Percentiles rank a stretch among this genome's conserved stretches.
These are phyloP conservation scores for Dendrolimus kikuchii DNA, from an alignment of 1,140 invertebrate species.

Conservation along the genomic window DNA sequence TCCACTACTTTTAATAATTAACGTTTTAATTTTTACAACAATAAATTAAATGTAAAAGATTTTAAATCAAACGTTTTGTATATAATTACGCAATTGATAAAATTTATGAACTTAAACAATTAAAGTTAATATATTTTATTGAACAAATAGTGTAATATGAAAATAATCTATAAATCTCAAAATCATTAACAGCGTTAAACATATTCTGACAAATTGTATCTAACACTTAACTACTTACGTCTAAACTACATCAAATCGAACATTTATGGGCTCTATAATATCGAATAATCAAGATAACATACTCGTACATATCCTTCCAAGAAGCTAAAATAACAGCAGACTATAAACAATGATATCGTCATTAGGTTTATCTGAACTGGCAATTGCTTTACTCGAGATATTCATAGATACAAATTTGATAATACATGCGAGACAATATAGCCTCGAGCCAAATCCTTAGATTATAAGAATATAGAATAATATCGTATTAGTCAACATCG, in stretches of 20 bases:
- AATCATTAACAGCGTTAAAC: slow-evolving; percentile 23
- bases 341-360: not conserved
- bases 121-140: slow-evolving; percentile 5
- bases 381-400: not conserved
- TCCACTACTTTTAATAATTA: slow-evolving; percentile 33
- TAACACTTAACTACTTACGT: slow-evolving; percentile 52
- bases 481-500: slow-evolving; percentile 66
- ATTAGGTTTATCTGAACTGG: slow-evolving; percentile 1
- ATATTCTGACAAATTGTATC: slow-evolving; percentile 27
- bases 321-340: slow-evolving; percentile 20
- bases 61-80: slow-evolving; percentile 7
- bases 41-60: slow-evolving; percentile 22
- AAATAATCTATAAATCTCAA: slow-evolving; percentile 1
- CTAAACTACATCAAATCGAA: slow-evolving; percentile 58
- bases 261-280: slow-evolving; percentile 46
- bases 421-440: slow-evolving; percentile 1
- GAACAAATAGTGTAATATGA: slow-evolving; percentile 15
- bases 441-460: slow-evolving; percentile 23
- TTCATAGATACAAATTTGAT: slow-evolving; percentile 2
- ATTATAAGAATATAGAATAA: slow-evolving; percentile 37
- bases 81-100: slow-evolving; percentile 5
- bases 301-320: slow-evolving; percentile 16
- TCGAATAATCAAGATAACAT: slow-evolving; percentile 34
- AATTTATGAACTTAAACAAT: slow-evolving; percentile 5
- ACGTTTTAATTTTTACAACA: slow-evolving; percentile 29